Base-by-base conservation (phyloP, 2,113 vertebrate species). In the Macroglossus sobrinus region DNA sequence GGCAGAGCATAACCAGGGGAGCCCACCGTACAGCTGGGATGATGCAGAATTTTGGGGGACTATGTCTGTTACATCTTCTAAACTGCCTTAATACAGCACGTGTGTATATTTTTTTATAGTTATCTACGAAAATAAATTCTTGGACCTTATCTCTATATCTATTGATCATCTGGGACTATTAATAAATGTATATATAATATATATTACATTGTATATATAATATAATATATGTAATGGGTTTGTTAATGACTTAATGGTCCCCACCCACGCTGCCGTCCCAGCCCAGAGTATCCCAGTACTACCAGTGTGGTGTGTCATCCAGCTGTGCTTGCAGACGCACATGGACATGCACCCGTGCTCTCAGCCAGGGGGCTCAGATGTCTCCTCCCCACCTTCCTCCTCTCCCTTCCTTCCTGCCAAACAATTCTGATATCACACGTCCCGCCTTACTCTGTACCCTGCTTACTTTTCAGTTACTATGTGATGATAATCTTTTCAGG, bases 71-170 rank as follows among this genome's bases (percentile, higher is more conserved):
- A 21, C 9, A 0, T 33, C 57, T 2, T 14, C 33, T 57, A 59
- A 21, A 24, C 40, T 18, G 16, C 12, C 76, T 50, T 12, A 3
- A 2, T 12, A 18, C 0, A 19, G 14, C 13, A 19, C 21, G 40
- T 2, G 33, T 7, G 5, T 38, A 13, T 15, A n/a, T 75, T n/a
- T 53, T 35, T 30, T 30, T 88, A 21, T 19, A 68, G 57, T 26
- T 40, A 66, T 74, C 35, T 47, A 38, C n/a, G 84, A 75, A 68
- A 92, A 40, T 21, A 90, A 84, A 88, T 21, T 28, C 16, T 88
- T 66, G 40, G 14, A 7, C 64, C 19, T 0, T 35, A 21, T 28
- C 18, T 66, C 30, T 89, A 2, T 64, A 45, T 35, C 75, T 53
- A 43, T 47, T 43, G 38, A 57, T 75, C 68, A 66, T 35, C 38